Conservation (phyloP, 2,888 invertebrate species). For the Cotesia congregata region DNA sequence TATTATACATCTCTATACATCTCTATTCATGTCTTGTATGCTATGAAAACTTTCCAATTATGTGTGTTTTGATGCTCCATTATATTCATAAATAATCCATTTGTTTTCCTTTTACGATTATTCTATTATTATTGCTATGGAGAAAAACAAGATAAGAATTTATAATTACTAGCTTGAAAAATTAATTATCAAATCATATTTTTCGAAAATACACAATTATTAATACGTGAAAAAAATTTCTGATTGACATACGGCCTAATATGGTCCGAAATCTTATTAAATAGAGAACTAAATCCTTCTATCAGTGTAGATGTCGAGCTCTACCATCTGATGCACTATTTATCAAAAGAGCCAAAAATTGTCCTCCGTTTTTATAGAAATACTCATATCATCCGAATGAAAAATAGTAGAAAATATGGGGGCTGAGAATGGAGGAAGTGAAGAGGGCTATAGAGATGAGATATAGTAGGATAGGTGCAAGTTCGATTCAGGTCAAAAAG, state of each 20-base stretch:
- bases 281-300: too few species aligned
- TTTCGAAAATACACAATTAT: too few species aligned
- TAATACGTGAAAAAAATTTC: too few species aligned
- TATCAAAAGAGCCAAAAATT: neutral
- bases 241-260: too few species aligned
- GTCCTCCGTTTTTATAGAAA: neutral
- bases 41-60: slow-evolving; percentile 9
- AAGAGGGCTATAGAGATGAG: slow-evolving; percentile 18
- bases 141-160: too few species aligned
- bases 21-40: slow-evolving; percentile 37
- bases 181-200: too few species aligned
- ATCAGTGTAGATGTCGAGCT: too few species aligned
- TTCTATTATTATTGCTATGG: neutral
- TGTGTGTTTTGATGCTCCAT: neutral
- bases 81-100: neutral
- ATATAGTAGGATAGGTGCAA: slow-evolving; percentile 58
- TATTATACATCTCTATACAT: slow-evolving; percentile 57
- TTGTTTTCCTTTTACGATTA: neutral
- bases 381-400: neutral
- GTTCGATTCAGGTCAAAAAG: slow-evolving; percentile 67
- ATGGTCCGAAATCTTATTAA: too few species aligned
- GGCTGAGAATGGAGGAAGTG: slow-evolving; percentile 44
- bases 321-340: neutral
- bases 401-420: slow-evolving; percentile 32
- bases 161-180: too few species aligned